Base-by-base conservation (phyloP, 2,113 vertebrate species). In the Paratilapia polleni region DNA sequence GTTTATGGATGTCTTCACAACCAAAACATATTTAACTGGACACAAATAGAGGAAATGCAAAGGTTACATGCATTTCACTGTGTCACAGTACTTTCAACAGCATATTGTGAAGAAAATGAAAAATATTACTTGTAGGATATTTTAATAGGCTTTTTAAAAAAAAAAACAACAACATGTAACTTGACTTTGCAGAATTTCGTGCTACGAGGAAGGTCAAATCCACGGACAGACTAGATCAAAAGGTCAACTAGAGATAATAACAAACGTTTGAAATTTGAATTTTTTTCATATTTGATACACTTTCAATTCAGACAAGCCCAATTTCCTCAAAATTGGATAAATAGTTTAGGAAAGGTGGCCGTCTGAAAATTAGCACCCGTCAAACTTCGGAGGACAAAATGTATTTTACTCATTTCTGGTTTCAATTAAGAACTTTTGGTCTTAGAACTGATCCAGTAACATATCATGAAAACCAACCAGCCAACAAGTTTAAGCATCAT, bases 401-500 rank as follows among this genome's bases (percentile, higher is more conserved):
- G 7, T 49, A 4, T 70, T 70, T 0, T 15, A 70, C 15, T 49
- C 4, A 70, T 28, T 70, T 70, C 24, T 49, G 0, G 64, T 28
- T 70, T 49, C 64, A 49, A 9, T 0, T 28, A 4, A 15, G 3
- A 68, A 19, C 41, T 70, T 20, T 49, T 9, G 43, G 6, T 24
- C 63, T 66, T 43, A 66, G 36, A 24, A 17, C 19, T n/a, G 11
- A n/a, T 3, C 0, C 9, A 49, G 22, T 4, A 28, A 26, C 64
- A 19, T 5, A 1, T 68, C 22, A 6, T 47, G 22, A 68, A 4
- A 68, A 49, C 64, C 28, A 4, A 31, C 3, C 28, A 31, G 28
- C 28, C 3, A 0, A 9, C 47, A 0, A 1, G 11, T 19, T 49
- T 68, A 2, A 49, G 41, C 15, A 0, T 8, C 36, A 17, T 66